Evolutionary conservation across 2,888 invertebrate genomes (phyloP), one percentile per base, ranked within the genome.

Genomic region (Phengaris alcon): DNA sequence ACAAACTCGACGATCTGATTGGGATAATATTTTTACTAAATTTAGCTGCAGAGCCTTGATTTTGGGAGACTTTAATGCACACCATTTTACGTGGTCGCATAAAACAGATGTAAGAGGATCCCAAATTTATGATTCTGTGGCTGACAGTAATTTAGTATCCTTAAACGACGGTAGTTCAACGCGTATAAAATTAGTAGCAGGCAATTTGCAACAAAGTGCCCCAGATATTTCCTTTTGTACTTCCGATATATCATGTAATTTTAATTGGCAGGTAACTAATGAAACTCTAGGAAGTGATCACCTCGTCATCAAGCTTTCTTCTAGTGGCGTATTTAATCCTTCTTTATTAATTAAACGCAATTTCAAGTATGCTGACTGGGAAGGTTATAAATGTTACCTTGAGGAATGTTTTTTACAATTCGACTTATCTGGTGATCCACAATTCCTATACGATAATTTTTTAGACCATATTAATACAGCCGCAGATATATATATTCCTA

Each of bases 221-320:
- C 82, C 82, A 0, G 83, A 83, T 75, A 68, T 82, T 2, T 74
- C 80, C 2, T 70, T 80, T 1, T 68, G 22, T 3, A 76, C 78
- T 0, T 57, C 78, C 3, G 78, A 80, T 75, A 73, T 80, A 35
- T 76, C 74, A 3, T n/a, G 76, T 6, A 22, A 75, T 0, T 78
- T 79, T 64, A 44, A 74, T 2, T 81, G 80, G 80, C 72, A 69
- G 0, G 76, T 78, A 12, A 68, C 57, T 13, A 46, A 46, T 46
- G 12, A 22, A 22, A 22, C 22, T 22, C 22, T 22, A 22, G 22
- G 22, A 22, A 22, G 22, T 22, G 22, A 22, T 22, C 22, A 22
- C 1, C 22, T 22, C 22, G 22, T 22, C 22, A 22, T 22, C 22
- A 22, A 22, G 22, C 22, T 22, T 22, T 22, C 22, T 22, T 22